Evolutionary conservation across 2,113 vertebrate genomes (phyloP).

Genomic region (Catharus minimus): DNA sequence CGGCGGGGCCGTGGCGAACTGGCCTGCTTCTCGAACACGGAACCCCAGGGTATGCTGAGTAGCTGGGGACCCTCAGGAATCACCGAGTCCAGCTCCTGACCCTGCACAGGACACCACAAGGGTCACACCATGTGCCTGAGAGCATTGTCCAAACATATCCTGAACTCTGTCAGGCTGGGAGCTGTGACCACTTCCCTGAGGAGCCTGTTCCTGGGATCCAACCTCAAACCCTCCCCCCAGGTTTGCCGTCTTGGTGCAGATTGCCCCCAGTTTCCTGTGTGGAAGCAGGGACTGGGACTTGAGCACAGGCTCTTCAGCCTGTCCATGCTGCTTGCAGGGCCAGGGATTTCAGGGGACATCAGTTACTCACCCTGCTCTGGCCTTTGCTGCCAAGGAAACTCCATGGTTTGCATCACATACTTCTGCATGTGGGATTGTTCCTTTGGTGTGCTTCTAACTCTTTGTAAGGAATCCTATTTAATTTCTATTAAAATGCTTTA

Average conservation of each 20-base stretch:
- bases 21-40: background rate
- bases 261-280: background rate
- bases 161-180: background rate
- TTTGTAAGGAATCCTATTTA: background rate
- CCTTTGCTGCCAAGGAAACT: background rate
- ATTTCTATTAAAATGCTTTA: background rate
- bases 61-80: background rate
- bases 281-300: background rate
- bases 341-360: accelerated
- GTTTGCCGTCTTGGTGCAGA: background rate
- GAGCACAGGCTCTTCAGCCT: background rate
- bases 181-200: background rate
- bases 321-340: background rate
- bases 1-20: background rate
- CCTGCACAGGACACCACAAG: background rate
- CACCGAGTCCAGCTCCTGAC: background rate
- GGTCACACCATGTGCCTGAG: background rate
- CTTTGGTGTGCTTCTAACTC: background rate
- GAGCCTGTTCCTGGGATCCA: background rate
- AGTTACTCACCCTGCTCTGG: background rate
- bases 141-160: accelerated
- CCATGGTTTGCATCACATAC: accelerated
- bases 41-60: background rate
- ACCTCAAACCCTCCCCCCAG: background rate
- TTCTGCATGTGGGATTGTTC: accelerated